A percentile compares a stretch with the other conserved stretches of the same genome.
Evolutionary conservation across 2,113 vertebrate genomes (phyloP).

Genomic region (Xiphophorus hellerii): DNA sequence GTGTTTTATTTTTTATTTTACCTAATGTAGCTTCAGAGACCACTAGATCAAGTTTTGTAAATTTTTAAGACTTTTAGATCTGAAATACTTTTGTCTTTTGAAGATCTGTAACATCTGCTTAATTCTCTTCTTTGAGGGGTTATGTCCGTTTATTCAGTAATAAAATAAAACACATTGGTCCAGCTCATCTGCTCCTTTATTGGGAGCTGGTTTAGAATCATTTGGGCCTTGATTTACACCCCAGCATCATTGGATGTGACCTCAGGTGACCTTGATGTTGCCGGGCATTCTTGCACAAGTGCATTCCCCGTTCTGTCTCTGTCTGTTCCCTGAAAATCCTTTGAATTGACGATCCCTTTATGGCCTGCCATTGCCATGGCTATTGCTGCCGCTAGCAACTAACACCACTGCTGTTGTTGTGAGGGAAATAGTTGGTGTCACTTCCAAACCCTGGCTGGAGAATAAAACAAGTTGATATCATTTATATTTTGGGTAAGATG

Average conservation of each 20-base stretch:
- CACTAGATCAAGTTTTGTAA: not conserved
- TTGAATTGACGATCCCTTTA: conserved; percentile 65
- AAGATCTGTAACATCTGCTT: not conserved
- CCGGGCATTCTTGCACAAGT: conserved; percentile 30
- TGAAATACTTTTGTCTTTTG: not conserved
- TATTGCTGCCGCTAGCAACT: conserved; percentile 59
- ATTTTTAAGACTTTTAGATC: not conserved
- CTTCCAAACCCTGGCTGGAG: conserved; percentile 37
- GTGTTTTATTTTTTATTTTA: not conserved
- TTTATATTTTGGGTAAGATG: conserved; percentile 17
- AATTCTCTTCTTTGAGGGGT: not conserved
- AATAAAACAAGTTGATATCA: conserved; percentile 45
- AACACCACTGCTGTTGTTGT: conserved; percentile 41
- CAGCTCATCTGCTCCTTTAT: conserved; percentile 33
- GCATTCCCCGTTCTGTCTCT: not conserved
- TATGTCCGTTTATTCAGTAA: not conserved
- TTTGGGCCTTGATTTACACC: conserved; percentile 18
- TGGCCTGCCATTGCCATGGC: conserved; percentile 51
- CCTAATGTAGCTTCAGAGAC: not conserved
- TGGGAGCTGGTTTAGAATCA: conserved; percentile 20
- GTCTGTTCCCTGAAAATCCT: conserved; percentile 54
- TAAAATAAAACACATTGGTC: conserved; percentile 7
- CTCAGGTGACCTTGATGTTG: conserved; percentile 39
- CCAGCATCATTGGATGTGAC: conserved; percentile 7
- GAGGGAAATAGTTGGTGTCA: conserved; percentile 53